phyloP scores from a whole-genome alignment of 2,797 vertebrate species.

The Lutjanus argentimaculatus region DNA sequence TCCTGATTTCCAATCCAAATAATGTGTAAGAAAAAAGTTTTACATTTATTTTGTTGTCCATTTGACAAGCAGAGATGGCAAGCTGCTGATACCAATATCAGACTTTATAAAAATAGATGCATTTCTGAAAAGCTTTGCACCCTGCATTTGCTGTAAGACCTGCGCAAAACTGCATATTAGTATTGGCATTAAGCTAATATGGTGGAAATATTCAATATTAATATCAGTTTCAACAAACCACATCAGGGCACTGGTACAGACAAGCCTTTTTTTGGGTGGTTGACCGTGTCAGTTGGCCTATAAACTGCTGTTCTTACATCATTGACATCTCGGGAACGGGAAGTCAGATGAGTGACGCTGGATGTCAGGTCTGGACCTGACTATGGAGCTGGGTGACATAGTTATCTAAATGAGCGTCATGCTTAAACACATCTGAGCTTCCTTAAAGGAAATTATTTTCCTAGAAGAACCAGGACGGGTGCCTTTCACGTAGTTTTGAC shows the following conservation, averaged over 20 bases:
- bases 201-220: neutral
- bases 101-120: too few relatives aligned
- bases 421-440: neutral
- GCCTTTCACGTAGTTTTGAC: neutral
- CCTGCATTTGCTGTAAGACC: neutral
- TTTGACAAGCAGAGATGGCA: neutral
- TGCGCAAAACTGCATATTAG: neutral
- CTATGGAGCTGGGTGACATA: neutral
- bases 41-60: neutral
- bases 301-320: conserved; percentile 37
- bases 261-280: neutral
- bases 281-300: conserved; percentile 9
- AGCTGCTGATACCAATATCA: neutral
- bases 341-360: conserved; percentile 8
- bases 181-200: conserved; percentile 33
- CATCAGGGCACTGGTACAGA: neutral
- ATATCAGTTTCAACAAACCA: neutral
- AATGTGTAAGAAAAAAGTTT: neutral
- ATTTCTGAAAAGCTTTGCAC: neutral
- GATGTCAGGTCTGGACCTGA: conserved; percentile 56
- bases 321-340: neutral
- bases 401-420: neutral
- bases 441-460: neutral
- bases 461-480: neutral
- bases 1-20: neutral